These are phyloP conservation scores for Oryzias celebensis DNA, from an alignment of 2,113 vertebrate genomes.

Conservation along the genomic window DNA sequence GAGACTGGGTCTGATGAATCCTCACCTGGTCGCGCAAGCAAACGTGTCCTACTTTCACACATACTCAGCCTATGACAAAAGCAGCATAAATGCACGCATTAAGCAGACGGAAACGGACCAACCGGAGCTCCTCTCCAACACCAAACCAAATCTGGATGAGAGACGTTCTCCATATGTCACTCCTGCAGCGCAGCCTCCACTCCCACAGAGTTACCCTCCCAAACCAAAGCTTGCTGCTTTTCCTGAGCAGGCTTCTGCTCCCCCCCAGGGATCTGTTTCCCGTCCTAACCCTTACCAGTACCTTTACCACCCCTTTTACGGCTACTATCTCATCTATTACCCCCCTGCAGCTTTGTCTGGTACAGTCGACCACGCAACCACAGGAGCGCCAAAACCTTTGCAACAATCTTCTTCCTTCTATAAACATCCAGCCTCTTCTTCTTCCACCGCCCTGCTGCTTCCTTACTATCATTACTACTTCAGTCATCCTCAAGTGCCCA, in stretches of 20 bases:
- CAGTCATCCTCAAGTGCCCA: constrained; percentile 3
- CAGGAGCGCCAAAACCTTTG: background rate
- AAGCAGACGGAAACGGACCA: background rate
- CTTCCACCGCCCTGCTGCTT: background rate
- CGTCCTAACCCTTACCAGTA: constrained; percentile 14
- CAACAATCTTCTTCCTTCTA: background rate
- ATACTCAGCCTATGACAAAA: background rate
- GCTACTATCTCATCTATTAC: constrained; percentile 25
- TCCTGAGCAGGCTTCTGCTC: background rate
- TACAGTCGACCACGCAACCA: background rate
- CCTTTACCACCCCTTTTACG: constrained; percentile 23
- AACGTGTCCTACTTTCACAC: background rate
- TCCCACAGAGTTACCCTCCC: background rate
- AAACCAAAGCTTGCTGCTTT: background rate
- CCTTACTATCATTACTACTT: constrained; percentile 24
- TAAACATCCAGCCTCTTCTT: background rate
- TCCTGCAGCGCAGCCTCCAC: constrained; percentile 2
- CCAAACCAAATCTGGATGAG: background rate
- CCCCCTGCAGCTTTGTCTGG: background rate
- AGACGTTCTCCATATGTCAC: background rate
- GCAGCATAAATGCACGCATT: background rate
- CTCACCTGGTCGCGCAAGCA: background rate
- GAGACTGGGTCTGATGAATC: background rate
- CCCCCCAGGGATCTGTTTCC: background rate
- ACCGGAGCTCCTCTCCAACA: background rate